Evolutionary conservation across 2,888 invertebrate species (phyloP), one percentile per base, ranked within the genome.

Genomic region (Drosophila borborema): DNA sequence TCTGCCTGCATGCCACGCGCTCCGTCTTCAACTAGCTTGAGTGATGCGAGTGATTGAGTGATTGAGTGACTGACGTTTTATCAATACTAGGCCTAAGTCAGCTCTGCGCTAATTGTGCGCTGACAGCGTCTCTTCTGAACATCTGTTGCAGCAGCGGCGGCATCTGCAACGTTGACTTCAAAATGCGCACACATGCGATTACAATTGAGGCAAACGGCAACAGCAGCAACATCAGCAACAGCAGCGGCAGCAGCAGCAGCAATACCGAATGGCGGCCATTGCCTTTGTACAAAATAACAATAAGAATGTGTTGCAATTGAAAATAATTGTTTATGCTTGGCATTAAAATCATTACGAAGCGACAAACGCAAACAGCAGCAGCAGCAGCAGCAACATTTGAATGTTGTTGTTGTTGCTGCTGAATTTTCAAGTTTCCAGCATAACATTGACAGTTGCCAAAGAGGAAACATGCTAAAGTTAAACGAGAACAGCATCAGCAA

Each of bases 281-380:
- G 81, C 69, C 77, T 77, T 66, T 73, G 77, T 69, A 70, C 55
- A 55, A 69, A 77, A 82, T 73, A 83, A 89, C 89, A 85, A 89
- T 64, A 78, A 83, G 89, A 85, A 84, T 86, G 88, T 86, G 77
- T 84, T 84, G 86, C 86, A 86, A 86, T 89, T 76, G 69, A 73
- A 86, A 86, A 86, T 89, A 86, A 86, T 86, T 86, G 89, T 89
- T 86, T 84, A 86, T 86, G 89, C 74, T 74, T 85, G 85, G 89
- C 86, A 85, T 85, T 88, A 85, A 85, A 85, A 86, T 87, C 89
- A 89, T 84, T 89, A 73, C 87, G 84, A 81, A 86, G 77, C 74
- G 68, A 81, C 76, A 81, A 81, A 81, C 74, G 67, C 69, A 66
- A 74, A 23, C 64, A 70, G 9, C 28, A 20, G 20, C 20, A 20